Evolutionary conservation across 2,113 vertebrate genomes (phyloP), one percentile per base, ranked within the genome.

Genomic region (Hiodon alosoides): DNA sequence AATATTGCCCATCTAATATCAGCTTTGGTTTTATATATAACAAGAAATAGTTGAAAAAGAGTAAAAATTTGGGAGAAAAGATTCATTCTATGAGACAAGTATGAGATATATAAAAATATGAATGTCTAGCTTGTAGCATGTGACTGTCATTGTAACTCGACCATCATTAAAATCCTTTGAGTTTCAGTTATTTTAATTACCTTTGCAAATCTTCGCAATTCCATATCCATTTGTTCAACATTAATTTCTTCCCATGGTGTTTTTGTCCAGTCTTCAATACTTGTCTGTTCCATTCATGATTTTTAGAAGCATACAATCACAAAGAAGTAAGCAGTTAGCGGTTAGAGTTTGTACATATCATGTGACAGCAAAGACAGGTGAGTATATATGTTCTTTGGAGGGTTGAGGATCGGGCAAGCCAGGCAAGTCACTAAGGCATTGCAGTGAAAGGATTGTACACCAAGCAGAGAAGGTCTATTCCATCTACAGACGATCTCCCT

Each of bases 211-310:
- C 93, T 89, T 86, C 91, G 85, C 75, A 93, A 89, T 76, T 92
- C 90, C 85, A 87, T 90, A 82, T 95, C 94, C 92, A 92, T 93
- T 87, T 93, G 90, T 78, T 95, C 91, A 75, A 94, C 87, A 17
- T 94, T 93, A 87, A 92, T 93, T 87, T 95, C 90, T 83, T 94
- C 94, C 91, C 88, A 90, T 77, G 86, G 91, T 55, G 90, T 95
- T 89, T 94, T 94, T 74, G 92, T 92, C 89, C 89, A 93, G 75
- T 92, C 89, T 84, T 91, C 90, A 89, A 93, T 94, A 84, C 90
- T 94, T 70, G 90, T 92, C 93, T 95, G 79, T 62, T 52, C 48
- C n/a, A 7, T 57, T 57, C 10, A 7, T 72, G 31, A 46, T 3
- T 2, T 59, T 4, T 59, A 14, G 67, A 11, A 58, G 7, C 31